These are phyloP conservation scores for Cephus nigrinus DNA, from an alignment of 2,888 invertebrate species.

Conservation along the genomic window DNA sequence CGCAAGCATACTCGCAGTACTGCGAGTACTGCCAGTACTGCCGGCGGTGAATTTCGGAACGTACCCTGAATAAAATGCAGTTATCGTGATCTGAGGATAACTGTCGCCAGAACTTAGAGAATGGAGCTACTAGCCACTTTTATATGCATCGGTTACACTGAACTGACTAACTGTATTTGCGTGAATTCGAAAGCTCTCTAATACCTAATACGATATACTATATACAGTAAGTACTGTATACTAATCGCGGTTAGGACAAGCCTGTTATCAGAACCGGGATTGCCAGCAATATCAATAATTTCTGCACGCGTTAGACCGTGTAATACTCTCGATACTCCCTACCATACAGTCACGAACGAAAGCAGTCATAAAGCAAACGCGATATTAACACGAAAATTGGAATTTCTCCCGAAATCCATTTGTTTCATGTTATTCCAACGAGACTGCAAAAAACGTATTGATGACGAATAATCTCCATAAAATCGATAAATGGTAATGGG, in stretches of 20 bases:
- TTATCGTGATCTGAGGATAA: no score
- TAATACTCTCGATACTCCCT: background rate
- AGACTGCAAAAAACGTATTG: background rate
- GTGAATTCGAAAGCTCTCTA: background rate
- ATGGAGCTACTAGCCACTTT: no score
- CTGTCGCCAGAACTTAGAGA: no score
- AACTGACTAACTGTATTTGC: background rate
- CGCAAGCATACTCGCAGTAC: no score
- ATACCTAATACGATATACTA: background rate
- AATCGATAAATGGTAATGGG: background rate
- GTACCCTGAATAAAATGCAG: no score
- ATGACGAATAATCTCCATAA: no score
- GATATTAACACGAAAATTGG: background rate
- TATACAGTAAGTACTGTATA: background rate
- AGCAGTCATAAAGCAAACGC: background rate
- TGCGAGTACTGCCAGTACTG: no score
- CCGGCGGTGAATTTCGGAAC: no score
- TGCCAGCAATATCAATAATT: background rate
- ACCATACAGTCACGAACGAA: background rate
- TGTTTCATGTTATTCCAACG: background rate
- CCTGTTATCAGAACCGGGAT: background rate
- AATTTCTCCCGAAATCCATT: background rate
- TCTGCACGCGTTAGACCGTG: background rate
- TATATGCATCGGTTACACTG: no score
- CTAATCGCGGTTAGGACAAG: background rate